phyloP scores from a whole-genome alignment of 2,113 vertebrate species.

The Brachypteracias leptosomus region DNA sequence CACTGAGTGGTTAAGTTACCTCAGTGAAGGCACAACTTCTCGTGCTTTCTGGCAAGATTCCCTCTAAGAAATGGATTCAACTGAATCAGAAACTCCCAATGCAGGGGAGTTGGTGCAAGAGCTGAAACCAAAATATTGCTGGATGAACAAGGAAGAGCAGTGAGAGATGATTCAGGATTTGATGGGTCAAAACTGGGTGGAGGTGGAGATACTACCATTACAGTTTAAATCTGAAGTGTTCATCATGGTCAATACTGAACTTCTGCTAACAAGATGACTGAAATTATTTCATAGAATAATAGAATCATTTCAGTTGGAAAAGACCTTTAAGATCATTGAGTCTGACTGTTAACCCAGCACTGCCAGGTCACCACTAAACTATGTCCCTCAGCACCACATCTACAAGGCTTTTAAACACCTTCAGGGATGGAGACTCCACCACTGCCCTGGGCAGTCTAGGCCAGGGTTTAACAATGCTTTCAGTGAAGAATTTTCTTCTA shows the following conservation, averaged over 20 bases:
- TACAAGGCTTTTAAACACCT: too few relatives aligned
- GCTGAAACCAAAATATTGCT: background rate
- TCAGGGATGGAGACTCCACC: too few relatives aligned
- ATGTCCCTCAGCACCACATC: too few relatives aligned
- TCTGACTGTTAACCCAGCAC: too few relatives aligned
- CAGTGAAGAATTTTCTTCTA: too few relatives aligned
- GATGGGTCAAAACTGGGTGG: background rate
- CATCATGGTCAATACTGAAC: background rate
- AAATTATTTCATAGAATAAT: background rate
- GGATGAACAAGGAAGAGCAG: background rate
- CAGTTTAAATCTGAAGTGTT: background rate
- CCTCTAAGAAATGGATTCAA: background rate
- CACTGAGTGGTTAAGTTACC: background rate
- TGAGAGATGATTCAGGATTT: background rate
- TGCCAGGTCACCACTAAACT: too few relatives aligned
- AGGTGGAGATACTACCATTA: background rate
- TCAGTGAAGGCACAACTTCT: background rate
- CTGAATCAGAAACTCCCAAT: background rate
- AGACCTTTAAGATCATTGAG: too few relatives aligned
- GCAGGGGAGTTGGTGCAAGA: background rate
- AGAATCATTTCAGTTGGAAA: too few relatives aligned
- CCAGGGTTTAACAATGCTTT: too few relatives aligned
- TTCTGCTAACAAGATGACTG: background rate
- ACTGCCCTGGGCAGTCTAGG: too few relatives aligned
- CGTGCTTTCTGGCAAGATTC: background rate